Conservation (phyloP, 53 echinoderm and acorn worm species). For the Pentamera pediparva region DNA sequence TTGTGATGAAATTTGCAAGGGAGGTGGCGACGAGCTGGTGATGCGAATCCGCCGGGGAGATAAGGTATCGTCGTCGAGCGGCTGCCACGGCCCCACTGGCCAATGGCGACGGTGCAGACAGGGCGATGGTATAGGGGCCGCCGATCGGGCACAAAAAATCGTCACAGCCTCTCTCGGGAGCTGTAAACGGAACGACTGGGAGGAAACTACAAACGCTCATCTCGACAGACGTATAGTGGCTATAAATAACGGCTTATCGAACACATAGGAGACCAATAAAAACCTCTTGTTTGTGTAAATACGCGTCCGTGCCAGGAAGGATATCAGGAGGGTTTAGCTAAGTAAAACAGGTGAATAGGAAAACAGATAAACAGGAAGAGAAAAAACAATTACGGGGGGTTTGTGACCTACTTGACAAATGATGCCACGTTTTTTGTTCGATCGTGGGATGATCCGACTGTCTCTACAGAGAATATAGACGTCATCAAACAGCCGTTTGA, state of each 20-base stretch:
- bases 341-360: constrained; percentile 23
- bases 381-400: constrained; percentile 8
- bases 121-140: not conserved
- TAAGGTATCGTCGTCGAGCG: no score
- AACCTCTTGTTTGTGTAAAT: constrained; percentile 31
- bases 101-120: no score
- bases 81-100: no score
- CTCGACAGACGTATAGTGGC: constrained; percentile 8
- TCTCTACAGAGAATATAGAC: not conserved
- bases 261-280: constrained; percentile 24
- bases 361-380: constrained; percentile 16
- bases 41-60: constrained; percentile 28
- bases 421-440: not conserved
- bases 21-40: constrained; percentile 32
- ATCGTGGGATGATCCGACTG: constrained; percentile 6
- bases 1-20: constrained; percentile 38
- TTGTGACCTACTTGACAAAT: constrained; percentile 7
- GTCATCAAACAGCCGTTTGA: constrained; percentile 20
- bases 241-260: constrained; percentile 3
- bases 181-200: constrained; percentile 21
- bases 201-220: constrained; percentile 28
- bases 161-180: not conserved
- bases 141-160: constrained; percentile 27
- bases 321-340: not conserved
- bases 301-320: not conserved